A percentile compares a stretch with the other conserved stretches of the same genome.
Evolutionary conservation across 2,888 invertebrate genomes (phyloP).

Genomic region (Camponotus fellah): DNA sequence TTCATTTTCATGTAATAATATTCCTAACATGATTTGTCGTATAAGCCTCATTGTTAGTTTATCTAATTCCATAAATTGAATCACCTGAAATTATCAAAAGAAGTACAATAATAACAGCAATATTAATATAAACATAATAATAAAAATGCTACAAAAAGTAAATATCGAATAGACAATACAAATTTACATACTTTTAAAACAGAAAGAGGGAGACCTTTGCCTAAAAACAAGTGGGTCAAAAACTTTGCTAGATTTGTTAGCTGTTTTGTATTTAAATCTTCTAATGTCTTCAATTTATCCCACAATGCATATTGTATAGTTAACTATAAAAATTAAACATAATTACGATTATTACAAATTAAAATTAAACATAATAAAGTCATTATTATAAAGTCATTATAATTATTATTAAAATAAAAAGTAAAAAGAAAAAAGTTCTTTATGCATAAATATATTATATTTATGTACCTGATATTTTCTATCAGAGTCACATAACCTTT

Average conservation of each 20-base stretch:
- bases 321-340: slow-evolving; percentile 87
- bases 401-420: neutral
- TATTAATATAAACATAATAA: neutral
- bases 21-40: slow-evolving; percentile 91
- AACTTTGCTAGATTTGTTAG: slow-evolving; percentile 93
- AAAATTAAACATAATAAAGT: neutral
- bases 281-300: slow-evolving; percentile 96
- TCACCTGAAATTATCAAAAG: slow-evolving; percentile 87
- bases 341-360: neutral
- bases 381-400: neutral
- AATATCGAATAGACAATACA: neutral
- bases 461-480: slow-evolving; percentile 92
- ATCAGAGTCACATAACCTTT: slow-evolving; percentile 94
- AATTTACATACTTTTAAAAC: slow-evolving; percentile 91
- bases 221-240: slow-evolving; percentile 92
- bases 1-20: slow-evolving; percentile 90
- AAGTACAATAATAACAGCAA: neutral
- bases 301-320: slow-evolving; percentile 95
- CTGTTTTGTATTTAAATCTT: slow-evolving; percentile 88
- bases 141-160: neutral
- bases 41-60: slow-evolving; percentile 93
- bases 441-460: slow-evolving; percentile 8
- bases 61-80: slow-evolving; percentile 95
- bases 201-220: slow-evolving; percentile 92
- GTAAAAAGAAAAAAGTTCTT: too few relatives aligned